These are phyloP conservation scores for Spinus olivaceus DNA, from an alignment of 2,797 vertebrate species.

Conservation along the genomic window DNA sequence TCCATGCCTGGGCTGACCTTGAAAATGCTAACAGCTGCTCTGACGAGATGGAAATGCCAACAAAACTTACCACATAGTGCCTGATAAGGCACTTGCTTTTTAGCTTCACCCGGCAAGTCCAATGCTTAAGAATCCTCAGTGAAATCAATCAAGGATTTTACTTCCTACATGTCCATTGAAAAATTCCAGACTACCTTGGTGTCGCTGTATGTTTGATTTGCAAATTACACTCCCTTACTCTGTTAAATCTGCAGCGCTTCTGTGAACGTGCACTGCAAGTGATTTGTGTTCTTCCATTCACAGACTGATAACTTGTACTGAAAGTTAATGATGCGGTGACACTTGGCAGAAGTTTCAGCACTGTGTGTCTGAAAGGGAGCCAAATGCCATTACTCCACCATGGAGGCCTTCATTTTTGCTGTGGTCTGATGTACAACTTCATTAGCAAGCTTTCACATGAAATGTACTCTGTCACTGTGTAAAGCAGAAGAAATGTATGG, in stretches of 20 bases:
- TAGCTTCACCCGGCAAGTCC: neutral
- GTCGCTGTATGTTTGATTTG: neutral
- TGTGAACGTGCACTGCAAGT: slow-evolving; percentile 40
- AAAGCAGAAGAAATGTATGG: neutral
- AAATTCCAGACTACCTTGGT: neutral
- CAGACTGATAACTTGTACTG: slow-evolving; percentile 55
- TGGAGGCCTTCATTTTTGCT: slow-evolving; percentile 47
- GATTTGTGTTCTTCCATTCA: slow-evolving; percentile 60
- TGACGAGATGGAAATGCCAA: neutral
- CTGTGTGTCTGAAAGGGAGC: slow-evolving; percentile 60
- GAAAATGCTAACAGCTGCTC: slow-evolving; percentile 54
- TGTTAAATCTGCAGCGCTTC: slow-evolving; percentile 25
- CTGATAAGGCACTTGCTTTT: slow-evolving; percentile 7
- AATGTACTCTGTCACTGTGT: neutral
- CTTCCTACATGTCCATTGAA: neutral
- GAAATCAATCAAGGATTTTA: slow-evolving; percentile 1
- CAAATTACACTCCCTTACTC: slow-evolving; percentile 5
- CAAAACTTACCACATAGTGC: neutral
- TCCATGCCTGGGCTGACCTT: slow-evolving; percentile 30
- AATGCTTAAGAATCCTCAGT: neutral
- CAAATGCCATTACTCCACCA: slow-evolving; percentile 61
- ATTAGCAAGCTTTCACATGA: slow-evolving; percentile 35
- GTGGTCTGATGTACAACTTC: slow-evolving; percentile 58
- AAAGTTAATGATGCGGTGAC: slow-evolving; percentile 73
- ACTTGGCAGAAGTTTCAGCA: slow-evolving; percentile 65